Conservation (phyloP, 1,140 invertebrate genomes). For the Anastatus disparis region DNA sequence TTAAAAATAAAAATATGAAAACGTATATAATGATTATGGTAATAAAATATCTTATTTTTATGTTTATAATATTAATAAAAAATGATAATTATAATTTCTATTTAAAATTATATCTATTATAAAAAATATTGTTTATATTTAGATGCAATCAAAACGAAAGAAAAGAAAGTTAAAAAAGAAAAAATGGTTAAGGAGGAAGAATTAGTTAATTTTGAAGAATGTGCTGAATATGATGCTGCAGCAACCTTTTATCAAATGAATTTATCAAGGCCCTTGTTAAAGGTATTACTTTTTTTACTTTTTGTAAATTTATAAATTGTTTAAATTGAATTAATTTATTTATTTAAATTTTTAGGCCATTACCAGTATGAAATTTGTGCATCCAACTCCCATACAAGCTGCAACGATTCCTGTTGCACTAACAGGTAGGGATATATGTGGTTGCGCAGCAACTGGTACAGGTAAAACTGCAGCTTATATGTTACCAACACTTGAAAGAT, state of each 20-base stretch:
- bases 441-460: conserved; percentile 96
- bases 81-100: not conserved
- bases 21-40: conserved; percentile 51
- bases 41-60: conserved; percentile 45
- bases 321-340: conserved; percentile 3
- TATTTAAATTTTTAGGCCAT: conserved; percentile 30
- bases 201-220: conserved; percentile 79
- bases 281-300: conserved; percentile 65
- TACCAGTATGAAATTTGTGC: conserved; percentile 28
- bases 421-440: conserved; percentile 89
- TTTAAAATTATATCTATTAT: conserved; percentile 18
- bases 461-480: conserved; percentile 99
- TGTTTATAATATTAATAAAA: conserved; percentile 24
- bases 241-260: conserved; percentile 93
- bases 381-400: conserved; percentile 63
- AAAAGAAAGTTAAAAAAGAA: conserved; percentile 51
- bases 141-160: conserved; percentile 60
- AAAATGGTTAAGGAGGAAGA: conserved; percentile 63
- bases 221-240: conserved; percentile 75
- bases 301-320: conserved; percentile 16
- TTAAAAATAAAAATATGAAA: not conserved
- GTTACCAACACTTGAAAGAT: conserved; percentile 94
- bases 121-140: no score
- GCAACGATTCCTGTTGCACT: conserved; percentile 94
- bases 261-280: conserved; percentile 87